Evolutionary conservation across 2,113 vertebrate species (phyloP).

Genomic region (Nothoprocta perdicaria): DNA sequence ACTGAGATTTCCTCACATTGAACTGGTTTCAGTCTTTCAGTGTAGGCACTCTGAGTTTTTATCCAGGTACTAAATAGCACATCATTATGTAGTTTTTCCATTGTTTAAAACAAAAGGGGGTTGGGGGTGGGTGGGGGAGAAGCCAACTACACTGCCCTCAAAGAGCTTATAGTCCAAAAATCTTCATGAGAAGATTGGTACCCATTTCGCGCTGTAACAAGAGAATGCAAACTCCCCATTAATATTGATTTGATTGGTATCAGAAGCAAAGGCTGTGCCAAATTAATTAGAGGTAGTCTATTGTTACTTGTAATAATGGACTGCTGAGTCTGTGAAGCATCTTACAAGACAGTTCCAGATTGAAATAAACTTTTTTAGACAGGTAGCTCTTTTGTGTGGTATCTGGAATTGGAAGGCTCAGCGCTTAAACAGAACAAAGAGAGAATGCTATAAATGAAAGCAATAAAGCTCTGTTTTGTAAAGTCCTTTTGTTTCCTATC

Average conservation of each 20-base stretch:
- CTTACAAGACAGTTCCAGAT: slow-evolving; percentile 4
- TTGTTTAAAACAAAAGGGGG: slow-evolving; percentile 27
- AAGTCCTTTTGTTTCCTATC: slow-evolving; percentile 68
- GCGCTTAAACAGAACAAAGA: slow-evolving; percentile 51
- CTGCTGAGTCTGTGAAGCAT: slow-evolving; percentile 51
- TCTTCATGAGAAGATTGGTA: slow-evolving; percentile 30
- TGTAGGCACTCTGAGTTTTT: slow-evolving; percentile 46
- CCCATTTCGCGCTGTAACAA: slow-evolving; percentile 40
- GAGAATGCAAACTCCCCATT: slow-evolving; percentile 22
- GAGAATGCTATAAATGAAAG: slow-evolving; percentile 61
- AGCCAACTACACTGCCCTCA: slow-evolving; percentile 29
- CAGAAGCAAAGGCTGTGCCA: slow-evolving; percentile 43
- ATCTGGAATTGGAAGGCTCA: slow-evolving; percentile 54
- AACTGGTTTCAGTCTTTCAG: slow-evolving; percentile 22
- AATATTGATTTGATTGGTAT: slow-evolving; percentile 66
- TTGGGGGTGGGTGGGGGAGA: not conserved
- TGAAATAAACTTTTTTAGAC: slow-evolving; percentile 62
- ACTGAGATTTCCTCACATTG: slow-evolving; percentile 56
- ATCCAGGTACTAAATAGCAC: slow-evolving; percentile 63
- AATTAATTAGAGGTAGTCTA: slow-evolving; percentile 61
- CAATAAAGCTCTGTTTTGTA: slow-evolving; percentile 50
- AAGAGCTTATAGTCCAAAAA: slow-evolving; percentile 55
- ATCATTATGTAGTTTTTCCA: slow-evolving; percentile 57
- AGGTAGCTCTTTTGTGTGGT: slow-evolving; percentile 46
- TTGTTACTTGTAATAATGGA: slow-evolving; percentile 37